These are phyloP conservation scores for Pristionchus pacificus DNA, from an alignment of 1,140 invertebrate species.

Conservation along the genomic window DNA sequence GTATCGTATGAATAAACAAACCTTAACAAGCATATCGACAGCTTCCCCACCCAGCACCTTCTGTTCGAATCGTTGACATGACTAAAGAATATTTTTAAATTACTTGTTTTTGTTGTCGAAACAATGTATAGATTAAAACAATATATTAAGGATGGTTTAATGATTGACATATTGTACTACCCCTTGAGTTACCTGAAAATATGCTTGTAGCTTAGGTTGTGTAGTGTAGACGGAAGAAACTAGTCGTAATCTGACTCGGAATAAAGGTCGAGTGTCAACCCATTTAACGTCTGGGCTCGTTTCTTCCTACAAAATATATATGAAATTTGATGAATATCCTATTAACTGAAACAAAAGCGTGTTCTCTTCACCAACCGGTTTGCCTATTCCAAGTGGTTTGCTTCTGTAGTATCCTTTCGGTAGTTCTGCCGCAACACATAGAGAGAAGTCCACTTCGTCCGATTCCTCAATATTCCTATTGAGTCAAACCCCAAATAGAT, in stretches of 20 bases:
- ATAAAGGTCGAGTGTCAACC: slow-evolving; percentile 83
- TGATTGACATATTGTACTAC: too few species aligned
- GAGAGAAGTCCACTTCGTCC: slow-evolving; percentile 71
- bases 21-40: slow-evolving; percentile 25
- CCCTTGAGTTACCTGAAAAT: slow-evolving; percentile 42
- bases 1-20: too few species aligned
- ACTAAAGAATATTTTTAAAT: too few species aligned
- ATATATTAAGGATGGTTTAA: too few species aligned
- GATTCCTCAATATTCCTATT: background rate
- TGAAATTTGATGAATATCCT: too few species aligned
- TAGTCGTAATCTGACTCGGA: slow-evolving; percentile 75
- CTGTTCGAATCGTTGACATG: slow-evolving; percentile 40
- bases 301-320: slow-evolving; percentile 59
- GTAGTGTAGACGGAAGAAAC: slow-evolving; percentile 80
- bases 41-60: slow-evolving; percentile 20
- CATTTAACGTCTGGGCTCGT: slow-evolving; percentile 82
- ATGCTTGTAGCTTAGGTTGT: slow-evolving; percentile 39
- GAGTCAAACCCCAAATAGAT: background rate
- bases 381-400: slow-evolving; percentile 80
- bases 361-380: slow-evolving; percentile 63
- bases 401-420: slow-evolving; percentile 81
- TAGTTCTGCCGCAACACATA: slow-evolving; percentile 78
- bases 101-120: too few species aligned
- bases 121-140: too few species aligned
- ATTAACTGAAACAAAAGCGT: background rate